Conservation (phyloP, 2,113 vertebrate genomes). For the Phalacrocorax aristotelis region DNA sequence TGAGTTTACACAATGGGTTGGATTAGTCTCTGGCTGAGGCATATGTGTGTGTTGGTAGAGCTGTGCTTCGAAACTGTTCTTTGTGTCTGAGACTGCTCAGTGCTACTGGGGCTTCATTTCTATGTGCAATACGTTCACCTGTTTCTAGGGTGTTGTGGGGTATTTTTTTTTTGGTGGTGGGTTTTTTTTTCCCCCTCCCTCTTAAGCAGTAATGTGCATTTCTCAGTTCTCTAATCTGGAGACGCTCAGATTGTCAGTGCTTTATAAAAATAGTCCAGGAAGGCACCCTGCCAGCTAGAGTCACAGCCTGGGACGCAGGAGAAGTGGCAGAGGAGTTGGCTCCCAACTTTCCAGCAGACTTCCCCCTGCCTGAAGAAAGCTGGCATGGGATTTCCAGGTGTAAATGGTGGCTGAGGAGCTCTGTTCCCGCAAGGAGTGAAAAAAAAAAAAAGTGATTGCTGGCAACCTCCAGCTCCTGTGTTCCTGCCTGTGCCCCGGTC, state of each 20-base stretch:
- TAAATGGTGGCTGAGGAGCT: not conserved
- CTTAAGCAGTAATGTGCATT: not conserved
- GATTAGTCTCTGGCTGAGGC: not conserved
- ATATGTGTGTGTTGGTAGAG: not conserved
- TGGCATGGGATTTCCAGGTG: not conserved
- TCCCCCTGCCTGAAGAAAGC: not conserved
- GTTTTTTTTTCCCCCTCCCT: too few relatives aligned
- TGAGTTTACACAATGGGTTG: not conserved
- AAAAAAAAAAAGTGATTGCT: not conserved
- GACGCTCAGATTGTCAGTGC: not conserved
- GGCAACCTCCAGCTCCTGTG: not conserved
- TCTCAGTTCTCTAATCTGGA: not conserved
- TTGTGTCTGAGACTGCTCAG: not conserved
- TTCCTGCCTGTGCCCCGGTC: not conserved
- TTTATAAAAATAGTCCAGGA: not conserved
- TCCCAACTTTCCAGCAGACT: not conserved
- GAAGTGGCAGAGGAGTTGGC: not conserved
- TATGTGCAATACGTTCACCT: not conserved
- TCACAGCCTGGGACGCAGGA: not conserved
- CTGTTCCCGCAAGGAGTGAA: not conserved
- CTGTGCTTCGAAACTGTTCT: not conserved
- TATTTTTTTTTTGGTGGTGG: too few relatives aligned
- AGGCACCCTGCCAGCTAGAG: not conserved
- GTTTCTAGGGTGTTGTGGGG: not conserved
- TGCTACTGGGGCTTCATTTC: not conserved